Percentiles rank a stretch among this genome's conserved stretches.
phyloP scores from a whole-genome alignment of 2,113 vertebrate species.

The Melospiza melodia region DNA sequence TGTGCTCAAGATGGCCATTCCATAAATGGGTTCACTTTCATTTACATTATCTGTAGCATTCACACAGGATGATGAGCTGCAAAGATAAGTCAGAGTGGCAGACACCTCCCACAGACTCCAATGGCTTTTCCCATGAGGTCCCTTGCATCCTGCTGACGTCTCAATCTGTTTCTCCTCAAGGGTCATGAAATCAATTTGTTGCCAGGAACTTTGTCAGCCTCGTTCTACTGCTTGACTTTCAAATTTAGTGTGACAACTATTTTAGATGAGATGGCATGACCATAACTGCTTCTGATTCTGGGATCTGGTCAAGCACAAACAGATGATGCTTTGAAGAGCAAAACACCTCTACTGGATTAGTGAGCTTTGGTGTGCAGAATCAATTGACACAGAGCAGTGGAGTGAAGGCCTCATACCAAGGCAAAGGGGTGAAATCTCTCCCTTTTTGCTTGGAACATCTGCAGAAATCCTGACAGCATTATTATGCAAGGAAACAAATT shows the following conservation, averaged over 20 bases:
- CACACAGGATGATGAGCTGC: background rate
- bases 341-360: background rate
- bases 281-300: background rate
- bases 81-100: conserved; percentile 13
- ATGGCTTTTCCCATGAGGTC: background rate
- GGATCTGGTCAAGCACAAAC: background rate
- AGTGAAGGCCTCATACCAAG: background rate
- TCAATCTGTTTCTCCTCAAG: conserved; percentile 58
- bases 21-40: conserved; percentile 42
- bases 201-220: conserved; percentile 34
- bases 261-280: background rate
- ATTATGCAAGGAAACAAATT: background rate
- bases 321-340: background rate
- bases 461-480: background rate
- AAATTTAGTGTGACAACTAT: conserved; percentile 38
- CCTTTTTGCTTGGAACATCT: background rate
- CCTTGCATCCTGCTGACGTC: conserved; percentile 46
- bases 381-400: background rate
- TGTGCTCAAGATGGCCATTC: conserved; percentile 38
- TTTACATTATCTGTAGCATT: conserved; percentile 23
- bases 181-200: conserved; percentile 66
- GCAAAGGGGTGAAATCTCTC: background rate
- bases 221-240: conserved; percentile 51
- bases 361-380: background rate
- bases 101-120: conserved; percentile 6